Base-by-base conservation (phyloP, 1,140 invertebrate species). In the Monochamus saltuarius region DNA sequence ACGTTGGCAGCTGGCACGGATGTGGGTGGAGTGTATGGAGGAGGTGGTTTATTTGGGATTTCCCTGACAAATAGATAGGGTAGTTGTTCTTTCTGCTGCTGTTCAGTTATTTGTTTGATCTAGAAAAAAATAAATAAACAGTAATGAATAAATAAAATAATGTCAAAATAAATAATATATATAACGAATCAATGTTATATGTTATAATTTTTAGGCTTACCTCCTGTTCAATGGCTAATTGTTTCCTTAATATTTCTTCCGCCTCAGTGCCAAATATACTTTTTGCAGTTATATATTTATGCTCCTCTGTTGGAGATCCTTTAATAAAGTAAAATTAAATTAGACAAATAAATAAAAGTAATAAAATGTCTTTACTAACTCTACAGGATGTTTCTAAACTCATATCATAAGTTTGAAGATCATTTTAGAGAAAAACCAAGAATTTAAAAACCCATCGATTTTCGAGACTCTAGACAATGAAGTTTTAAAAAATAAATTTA, bases 11-110 rank as follows among this genome's bases (percentile, higher is more conserved):
- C 16, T 76, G 72, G 9, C 13, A 50, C 19, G 55, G 51, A 59
- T 1, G 68, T 75, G 0, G 83, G 85, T 13, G 83, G 87, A 7
- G 82, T 86, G 62, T 89, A 89, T 0, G 87, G 87, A 0, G 87
- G 87, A 7, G 87, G 87, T 8, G 87, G 86, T 71, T 89, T 89
- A 63, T 86, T 85, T n/a, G 86, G 85, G 56, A 88, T 87, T 71
- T 86, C 84, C 36, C 85, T 74, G 9, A 87, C 77, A 56, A 83
- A 86, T 38, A 79, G 67, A 55, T 80, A 84, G 1, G 82, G 81
- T 17, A 81, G 77, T 61, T 83, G 79, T 61, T 79, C 74, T 51
- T 80, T 77, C 62, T 80, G 75, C n/a, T 78, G 79, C 74, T 85
- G 83, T 39, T 63, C 60, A 7, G 58, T 68, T 35, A 65, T 47